Evolutionary conservation across 2,797 vertebrate species (phyloP).

Genomic region (Oreortyx pictus): DNA sequence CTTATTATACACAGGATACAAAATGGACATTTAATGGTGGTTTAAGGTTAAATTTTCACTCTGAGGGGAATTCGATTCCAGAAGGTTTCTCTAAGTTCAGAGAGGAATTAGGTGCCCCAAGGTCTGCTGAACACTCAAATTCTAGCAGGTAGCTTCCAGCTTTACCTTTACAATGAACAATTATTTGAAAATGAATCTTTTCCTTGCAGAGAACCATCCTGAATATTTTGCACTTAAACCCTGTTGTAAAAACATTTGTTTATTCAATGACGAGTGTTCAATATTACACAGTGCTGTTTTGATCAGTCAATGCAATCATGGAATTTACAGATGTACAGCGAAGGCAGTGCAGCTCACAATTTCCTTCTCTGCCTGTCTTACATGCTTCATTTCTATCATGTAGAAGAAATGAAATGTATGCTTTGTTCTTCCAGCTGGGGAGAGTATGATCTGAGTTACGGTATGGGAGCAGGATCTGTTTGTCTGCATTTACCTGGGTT

Average conservation of each 20-base stretch:
- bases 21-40: background rate
- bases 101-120: background rate
- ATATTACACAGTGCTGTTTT: background rate
- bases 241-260: constrained; percentile 27
- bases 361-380: background rate
- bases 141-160: background rate
- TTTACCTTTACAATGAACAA: background rate
- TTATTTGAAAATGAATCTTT: constrained; percentile 6
- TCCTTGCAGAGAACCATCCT: background rate
- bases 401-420: background rate
- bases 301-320: background rate
- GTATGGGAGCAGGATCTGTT: background rate
- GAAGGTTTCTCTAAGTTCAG: background rate
- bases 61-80: background rate
- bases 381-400: background rate
- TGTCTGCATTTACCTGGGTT: background rate
- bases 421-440: background rate
- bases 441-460: background rate
- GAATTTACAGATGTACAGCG: background rate
- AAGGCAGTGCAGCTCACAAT: background rate
- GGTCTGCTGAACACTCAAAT: background rate
- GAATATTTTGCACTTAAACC: background rate
- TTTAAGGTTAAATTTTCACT: background rate
- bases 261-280: background rate
- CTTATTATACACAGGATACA: background rate